Evolutionary conservation across 1,140 invertebrate species (phyloP).

Genomic region (Drosophila sechellia): DNA sequence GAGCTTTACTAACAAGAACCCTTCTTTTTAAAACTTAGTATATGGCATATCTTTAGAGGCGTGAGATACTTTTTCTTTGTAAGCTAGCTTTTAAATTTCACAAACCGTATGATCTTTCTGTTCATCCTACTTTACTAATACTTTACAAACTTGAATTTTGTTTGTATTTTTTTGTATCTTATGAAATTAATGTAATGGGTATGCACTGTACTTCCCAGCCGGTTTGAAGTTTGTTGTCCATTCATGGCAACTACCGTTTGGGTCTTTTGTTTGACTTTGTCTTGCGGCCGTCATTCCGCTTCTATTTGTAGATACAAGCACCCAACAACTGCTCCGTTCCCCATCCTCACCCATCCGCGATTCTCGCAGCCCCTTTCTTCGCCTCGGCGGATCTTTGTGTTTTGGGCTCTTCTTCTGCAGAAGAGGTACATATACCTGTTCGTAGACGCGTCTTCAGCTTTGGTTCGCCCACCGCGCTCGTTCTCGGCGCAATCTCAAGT

Average conservation of each 20-base stretch:
- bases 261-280: conserved; percentile 81
- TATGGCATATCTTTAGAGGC: no score
- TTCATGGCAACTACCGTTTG: conserved; percentile 81
- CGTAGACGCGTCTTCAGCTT: conserved; percentile 32
- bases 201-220: conserved; percentile 44
- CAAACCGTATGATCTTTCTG: no score
- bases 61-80: no score
- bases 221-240: conserved; percentile 60
- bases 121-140: no score
- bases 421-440: conserved; percentile 30
- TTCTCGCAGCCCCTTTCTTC: conserved; percentile 13
- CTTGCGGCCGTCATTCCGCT: conserved; percentile 72
- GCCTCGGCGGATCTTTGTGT: conserved; percentile 11
- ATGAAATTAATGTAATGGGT: not conserved
- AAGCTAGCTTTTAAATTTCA: no score
- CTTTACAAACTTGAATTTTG: no score
- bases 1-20: not conserved
- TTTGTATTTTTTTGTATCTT: no score
- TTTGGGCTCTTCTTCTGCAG: conserved; percentile 28
- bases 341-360: conserved; percentile 13
- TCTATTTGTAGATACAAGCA: conserved; percentile 81
- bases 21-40: not conserved
- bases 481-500: conserved; percentile 75
- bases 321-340: conserved; percentile 52
- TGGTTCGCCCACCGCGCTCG: conserved; percentile 37